Base-by-base conservation (phyloP, 2,113 vertebrate species). In the Hippopotamus amphibius region DNA sequence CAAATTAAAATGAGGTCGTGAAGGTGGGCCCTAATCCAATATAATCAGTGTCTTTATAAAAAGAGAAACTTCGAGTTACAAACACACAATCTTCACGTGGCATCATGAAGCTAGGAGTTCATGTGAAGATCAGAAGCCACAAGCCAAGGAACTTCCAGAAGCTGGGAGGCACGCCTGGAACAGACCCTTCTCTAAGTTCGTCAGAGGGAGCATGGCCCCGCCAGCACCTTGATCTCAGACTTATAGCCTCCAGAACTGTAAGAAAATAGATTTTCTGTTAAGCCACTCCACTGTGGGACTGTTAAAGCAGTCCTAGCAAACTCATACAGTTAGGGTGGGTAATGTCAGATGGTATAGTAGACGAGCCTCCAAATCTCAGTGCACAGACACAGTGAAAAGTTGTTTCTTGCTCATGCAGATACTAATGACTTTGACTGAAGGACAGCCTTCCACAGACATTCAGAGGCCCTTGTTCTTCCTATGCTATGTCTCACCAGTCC, bases 71-170 rank as follows among this genome's bases (percentile, higher is more conserved):
- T n/a, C 33, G 55, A 37, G 33, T 14, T 22, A 13, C 15, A 66
- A 26, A 53, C 14, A 48, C 13, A 19, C 59, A 43, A 0, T n/a
- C 26, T 59, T 74, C 28, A 2, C 0, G 26, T n/a, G 6, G 17
- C 37, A 6, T 5, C 15, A 37, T 59, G 65, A 72, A 72, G 46
- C n/a, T 33, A 3, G 1, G 21, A 21, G 66, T 81, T 37, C 14
- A 43, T 2, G 19, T 61, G 57, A 61, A 63, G n/a, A 26, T 33
- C 55, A 57, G 55, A 57, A 57, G 30, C 7, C 7, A 11, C 33
- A 79, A 90, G 17, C n/a, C 13, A 26, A 41, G 69, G 46, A 84
- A 22, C 9, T 55, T 37, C 43, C 22, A 53, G 83, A 41, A 16
- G 3, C 63, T 22, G 43, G 22, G 12, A 72, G 63, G 48, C 43